phyloP scores from a whole-genome alignment of 2,113 vertebrate genomes.

The Ctenodactylus gundi region DNA sequence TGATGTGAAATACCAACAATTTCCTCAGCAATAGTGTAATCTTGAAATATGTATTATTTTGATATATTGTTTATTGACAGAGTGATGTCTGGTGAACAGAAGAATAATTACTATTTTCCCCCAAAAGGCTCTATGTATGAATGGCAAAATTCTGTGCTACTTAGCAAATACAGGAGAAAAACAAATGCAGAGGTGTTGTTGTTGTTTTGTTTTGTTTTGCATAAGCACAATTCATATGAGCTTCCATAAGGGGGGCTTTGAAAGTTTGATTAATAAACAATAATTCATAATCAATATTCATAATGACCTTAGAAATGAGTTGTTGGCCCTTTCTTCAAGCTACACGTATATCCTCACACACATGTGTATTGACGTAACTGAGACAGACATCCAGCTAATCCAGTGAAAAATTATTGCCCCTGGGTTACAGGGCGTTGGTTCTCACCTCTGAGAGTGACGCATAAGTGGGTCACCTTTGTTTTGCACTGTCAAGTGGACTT shows the following conservation, averaged over 20 bases:
- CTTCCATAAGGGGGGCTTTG: not conserved
- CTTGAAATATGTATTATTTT: not conserved
- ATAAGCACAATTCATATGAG: not conserved
- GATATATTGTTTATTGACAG: not conserved
- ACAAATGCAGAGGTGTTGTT: no score
- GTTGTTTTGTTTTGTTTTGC: no score
- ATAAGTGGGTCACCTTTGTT: not conserved
- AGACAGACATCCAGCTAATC: not conserved
- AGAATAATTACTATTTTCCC: conserved; percentile 18
- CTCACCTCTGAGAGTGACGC: not conserved
- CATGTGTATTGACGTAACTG: not conserved
- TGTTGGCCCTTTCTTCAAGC: not conserved
- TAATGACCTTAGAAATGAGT: not conserved
- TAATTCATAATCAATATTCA: not conserved
- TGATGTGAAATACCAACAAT: not conserved
- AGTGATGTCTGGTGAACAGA: not conserved
- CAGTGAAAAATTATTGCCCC: not conserved
- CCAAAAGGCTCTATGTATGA: conserved; percentile 8
- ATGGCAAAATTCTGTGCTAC: not conserved
- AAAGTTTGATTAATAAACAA: conserved; percentile 1
- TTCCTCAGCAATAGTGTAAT: not conserved
- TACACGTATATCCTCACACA: not conserved
- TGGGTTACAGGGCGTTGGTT: not conserved
- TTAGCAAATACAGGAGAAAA: not conserved
- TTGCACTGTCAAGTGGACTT: not conserved